Percentiles rank a stretch among this genome's conserved stretches.
Evolutionary conservation across 2,888 invertebrate species (phyloP).

Genomic region (Phlogophora meticulosa): DNA sequence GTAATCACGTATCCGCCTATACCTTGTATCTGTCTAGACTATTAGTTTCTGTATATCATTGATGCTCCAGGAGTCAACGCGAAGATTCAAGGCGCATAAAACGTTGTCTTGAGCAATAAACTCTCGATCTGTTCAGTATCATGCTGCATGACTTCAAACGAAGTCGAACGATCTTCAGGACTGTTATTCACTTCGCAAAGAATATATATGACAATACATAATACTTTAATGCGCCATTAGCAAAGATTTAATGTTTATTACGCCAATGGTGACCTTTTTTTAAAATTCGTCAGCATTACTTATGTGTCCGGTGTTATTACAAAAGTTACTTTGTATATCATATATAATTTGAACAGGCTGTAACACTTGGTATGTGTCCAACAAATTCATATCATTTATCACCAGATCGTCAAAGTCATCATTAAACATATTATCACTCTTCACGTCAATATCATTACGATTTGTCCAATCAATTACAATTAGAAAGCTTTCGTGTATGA

Average conservation of each 20-base stretch:
- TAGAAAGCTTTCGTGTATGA: conserved; percentile 66
- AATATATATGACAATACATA: conserved; percentile 63
- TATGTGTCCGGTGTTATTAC: conserved; percentile 51
- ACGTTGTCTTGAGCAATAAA: conserved; percentile 13
- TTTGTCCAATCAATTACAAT: conserved; percentile 68
- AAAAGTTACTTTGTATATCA: conserved; percentile 57
- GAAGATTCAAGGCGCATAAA: conserved; percentile 21
- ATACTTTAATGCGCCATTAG: conserved; percentile 61
- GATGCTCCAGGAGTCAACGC: not conserved
- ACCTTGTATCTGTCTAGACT: conserved; percentile 27
- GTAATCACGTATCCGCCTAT: conserved; percentile 12
- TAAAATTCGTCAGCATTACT: conserved; percentile 54
- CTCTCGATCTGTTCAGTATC: conserved; percentile 29
- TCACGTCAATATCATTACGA: conserved; percentile 66
- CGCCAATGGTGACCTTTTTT: conserved; percentile 52
- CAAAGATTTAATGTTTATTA: conserved; percentile 59
- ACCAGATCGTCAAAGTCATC: conserved; percentile 62
- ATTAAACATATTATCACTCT: conserved; percentile 64
- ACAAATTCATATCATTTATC: conserved; percentile 62
- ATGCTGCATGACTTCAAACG: conserved; percentile 43
- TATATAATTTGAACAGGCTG: conserved; percentile 55
- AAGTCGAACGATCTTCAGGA: conserved; percentile 40
- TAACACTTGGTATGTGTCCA: conserved; percentile 60
- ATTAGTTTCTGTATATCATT: conserved; percentile 12
- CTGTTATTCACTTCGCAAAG: conserved; percentile 48